Evolutionary conservation across 2,113 vertebrate genomes (phyloP).

Genomic region (Anhinga anhinga): DNA sequence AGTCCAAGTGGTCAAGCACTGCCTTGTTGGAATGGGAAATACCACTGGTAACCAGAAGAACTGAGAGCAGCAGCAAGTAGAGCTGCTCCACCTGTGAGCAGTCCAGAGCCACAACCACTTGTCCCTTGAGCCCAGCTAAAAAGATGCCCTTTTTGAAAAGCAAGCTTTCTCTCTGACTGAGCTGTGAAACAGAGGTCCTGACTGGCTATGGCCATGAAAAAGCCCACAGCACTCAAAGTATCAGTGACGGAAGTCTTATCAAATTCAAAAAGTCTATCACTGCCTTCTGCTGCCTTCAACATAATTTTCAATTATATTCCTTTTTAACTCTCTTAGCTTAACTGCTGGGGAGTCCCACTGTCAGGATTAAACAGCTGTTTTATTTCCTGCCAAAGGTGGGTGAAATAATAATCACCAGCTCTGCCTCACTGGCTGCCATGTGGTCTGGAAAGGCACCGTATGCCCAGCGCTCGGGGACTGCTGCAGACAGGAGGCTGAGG

Average conservation of each 20-base stretch:
- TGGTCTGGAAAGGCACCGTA: background rate
- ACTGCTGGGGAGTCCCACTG: background rate
- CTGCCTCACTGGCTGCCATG: background rate
- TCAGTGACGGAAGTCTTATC: background rate
- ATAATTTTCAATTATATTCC: background rate
- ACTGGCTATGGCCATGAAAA: background rate
- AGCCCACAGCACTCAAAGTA: background rate
- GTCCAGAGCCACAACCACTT: background rate
- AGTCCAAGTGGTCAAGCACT: background rate
- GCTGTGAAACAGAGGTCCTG: background rate
- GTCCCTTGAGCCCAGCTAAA: background rate
- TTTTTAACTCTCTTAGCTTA: background rate
- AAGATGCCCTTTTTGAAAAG: background rate
- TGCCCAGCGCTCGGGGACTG: background rate
- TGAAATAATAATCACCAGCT: constrained; percentile 13
- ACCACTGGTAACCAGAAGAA: background rate
- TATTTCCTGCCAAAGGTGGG: constrained; percentile 24
- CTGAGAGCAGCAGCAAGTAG: background rate
- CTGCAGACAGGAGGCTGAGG: background rate
- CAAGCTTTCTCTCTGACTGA: background rate
- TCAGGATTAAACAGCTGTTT: constrained; percentile 20
- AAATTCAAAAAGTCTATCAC: background rate
- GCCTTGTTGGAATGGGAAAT: background rate
- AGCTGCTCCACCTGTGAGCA: background rate
- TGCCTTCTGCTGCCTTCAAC: background rate